These are phyloP conservation scores for Agrilus cyanescens DNA, from an alignment of 2,888 invertebrate species.

Conservation along the genomic window DNA sequence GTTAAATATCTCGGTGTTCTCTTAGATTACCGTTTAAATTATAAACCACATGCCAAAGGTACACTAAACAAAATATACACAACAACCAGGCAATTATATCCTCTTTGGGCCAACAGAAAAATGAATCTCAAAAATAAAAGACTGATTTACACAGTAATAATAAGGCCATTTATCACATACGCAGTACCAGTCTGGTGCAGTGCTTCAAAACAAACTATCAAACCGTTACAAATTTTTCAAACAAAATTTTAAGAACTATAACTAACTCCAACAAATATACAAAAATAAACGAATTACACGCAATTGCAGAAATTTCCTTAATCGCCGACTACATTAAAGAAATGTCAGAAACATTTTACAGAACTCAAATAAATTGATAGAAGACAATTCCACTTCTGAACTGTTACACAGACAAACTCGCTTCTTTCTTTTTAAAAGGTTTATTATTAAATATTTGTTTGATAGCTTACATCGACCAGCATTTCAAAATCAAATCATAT, in stretches of 20 bases:
- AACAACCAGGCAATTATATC: slow-evolving; percentile 8
- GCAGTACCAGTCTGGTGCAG: slow-evolving; percentile 19
- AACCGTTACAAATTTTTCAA: slow-evolving; percentile 14
- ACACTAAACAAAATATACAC: slow-evolving; percentile 4
- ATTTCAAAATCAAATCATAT: too few relatives aligned
- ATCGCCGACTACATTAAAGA: too few relatives aligned
- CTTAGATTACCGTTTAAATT: slow-evolving; percentile 15
- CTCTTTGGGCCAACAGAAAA: slow-evolving; percentile 5
- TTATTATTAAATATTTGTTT: too few relatives aligned
- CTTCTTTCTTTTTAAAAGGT: too few relatives aligned
- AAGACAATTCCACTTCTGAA: too few relatives aligned
- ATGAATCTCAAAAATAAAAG: slow-evolving; percentile 13
- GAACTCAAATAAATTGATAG: too few relatives aligned
- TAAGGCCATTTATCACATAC: slow-evolving; percentile 16
- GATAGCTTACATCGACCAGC: too few relatives aligned
- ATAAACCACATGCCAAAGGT: slow-evolving; percentile 10
- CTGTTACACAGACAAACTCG: too few relatives aligned
- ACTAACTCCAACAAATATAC: slow-evolving; percentile 2
- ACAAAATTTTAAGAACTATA: slow-evolving; percentile 8
- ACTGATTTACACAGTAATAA: slow-evolving; percentile 17
- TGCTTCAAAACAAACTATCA: slow-evolving; percentile 8
- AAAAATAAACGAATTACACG: slow-evolving; percentile 1
- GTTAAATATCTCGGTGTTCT: slow-evolving; percentile 17
- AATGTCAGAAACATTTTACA: too few relatives aligned
- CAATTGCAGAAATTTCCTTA: too few relatives aligned